Percentiles rank a stretch among this genome's conserved stretches.
Evolutionary conservation across 2,888 invertebrate genomes (phyloP).

Genomic region (Oxyteleia sp.): DNA sequence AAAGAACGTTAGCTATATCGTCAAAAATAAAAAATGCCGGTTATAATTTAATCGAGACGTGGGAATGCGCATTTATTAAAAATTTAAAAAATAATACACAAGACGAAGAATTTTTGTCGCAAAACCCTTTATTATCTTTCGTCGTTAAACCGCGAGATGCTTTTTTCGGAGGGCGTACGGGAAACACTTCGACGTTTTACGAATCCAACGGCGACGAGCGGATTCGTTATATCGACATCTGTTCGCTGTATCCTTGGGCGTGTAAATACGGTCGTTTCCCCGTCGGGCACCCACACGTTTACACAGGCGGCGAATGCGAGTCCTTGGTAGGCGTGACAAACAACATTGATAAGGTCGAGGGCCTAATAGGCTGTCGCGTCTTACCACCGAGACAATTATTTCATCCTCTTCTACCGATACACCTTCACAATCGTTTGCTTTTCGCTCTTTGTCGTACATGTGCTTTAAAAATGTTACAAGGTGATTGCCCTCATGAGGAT

Average conservation of each 20-base stretch:
- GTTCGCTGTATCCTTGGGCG: conserved; percentile 71
- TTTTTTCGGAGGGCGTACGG: conserved; percentile 12
- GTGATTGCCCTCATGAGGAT: too few species aligned
- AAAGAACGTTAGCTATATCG: not conserved
- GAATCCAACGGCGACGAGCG: not conserved
- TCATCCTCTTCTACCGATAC: conserved; percentile 32
- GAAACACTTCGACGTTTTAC: conserved; percentile 9
- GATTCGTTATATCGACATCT: conserved; percentile 23
- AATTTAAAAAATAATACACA: not conserved
- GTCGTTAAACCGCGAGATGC: not conserved
- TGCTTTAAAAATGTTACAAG: too few species aligned
- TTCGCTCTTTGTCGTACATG: too few species aligned
- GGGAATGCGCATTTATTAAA: conserved; percentile 27
- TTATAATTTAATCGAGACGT: conserved; percentile 26
- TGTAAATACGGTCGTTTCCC: conserved; percentile 76
- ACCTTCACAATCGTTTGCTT: too few species aligned
- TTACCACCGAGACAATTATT: conserved; percentile 72
- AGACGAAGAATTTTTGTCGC: not conserved
- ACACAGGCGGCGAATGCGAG: not conserved
- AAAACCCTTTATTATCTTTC: not conserved
- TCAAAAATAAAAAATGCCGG: conserved; percentile 18
- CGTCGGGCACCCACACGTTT: not conserved
- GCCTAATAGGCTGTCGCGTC: conserved; percentile 75
- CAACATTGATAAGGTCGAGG: too few species aligned
- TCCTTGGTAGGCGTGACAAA: too few species aligned